Percentiles rank a stretch among this genome's conserved stretches.
These are phyloP conservation scores for Chondrilla cf. caribensis DNA, from an alignment of 37 sponge, comb jelly and placozoan genomes.

Conservation along the genomic window DNA sequence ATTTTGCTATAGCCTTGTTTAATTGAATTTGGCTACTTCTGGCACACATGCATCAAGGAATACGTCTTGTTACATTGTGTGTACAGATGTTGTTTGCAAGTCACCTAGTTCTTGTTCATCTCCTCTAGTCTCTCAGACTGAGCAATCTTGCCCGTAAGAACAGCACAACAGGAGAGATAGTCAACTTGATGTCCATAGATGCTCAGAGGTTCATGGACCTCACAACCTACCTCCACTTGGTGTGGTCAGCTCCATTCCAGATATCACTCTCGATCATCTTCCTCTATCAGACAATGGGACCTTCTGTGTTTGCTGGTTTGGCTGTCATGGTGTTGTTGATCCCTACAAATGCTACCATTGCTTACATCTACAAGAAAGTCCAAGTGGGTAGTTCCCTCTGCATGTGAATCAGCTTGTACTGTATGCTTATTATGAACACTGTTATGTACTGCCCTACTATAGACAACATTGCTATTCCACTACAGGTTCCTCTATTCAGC, in stretches of 20 bases:
- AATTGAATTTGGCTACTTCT: too few species aligned
- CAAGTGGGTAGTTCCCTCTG: slow-evolving; percentile 42
- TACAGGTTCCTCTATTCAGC: too few species aligned
- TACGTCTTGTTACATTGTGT: too few species aligned
- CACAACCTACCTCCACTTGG: slow-evolving; percentile 71
- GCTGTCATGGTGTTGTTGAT: slow-evolving; percentile 84
- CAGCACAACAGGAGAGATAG: slow-evolving; percentile 90
- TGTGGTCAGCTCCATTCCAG: slow-evolving; percentile 97
- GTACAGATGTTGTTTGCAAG: too few species aligned
- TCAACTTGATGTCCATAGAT: slow-evolving; percentile 99
- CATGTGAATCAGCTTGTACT: too few species aligned
- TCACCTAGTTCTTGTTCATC: background rate
- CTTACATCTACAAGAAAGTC: slow-evolving; percentile 32
- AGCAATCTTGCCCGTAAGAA: slow-evolving; percentile 66
- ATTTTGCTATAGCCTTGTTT: too few species aligned
- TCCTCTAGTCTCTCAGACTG: slow-evolving; percentile 72
- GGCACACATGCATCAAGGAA: too few species aligned
- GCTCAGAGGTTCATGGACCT: slow-evolving; percentile 94
- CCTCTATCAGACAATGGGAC: slow-evolving; percentile 82
- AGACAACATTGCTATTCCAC: too few species aligned
- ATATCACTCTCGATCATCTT: slow-evolving; percentile 77
- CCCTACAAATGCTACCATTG: slow-evolving; percentile 75
- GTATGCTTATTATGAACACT: too few species aligned
- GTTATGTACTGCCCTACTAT: too few species aligned
- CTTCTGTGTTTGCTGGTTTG: slow-evolving; percentile 88